These are phyloP conservation scores for Epinephelus moara DNA, from an alignment of 2,113 vertebrate species.

Conservation along the genomic window DNA sequence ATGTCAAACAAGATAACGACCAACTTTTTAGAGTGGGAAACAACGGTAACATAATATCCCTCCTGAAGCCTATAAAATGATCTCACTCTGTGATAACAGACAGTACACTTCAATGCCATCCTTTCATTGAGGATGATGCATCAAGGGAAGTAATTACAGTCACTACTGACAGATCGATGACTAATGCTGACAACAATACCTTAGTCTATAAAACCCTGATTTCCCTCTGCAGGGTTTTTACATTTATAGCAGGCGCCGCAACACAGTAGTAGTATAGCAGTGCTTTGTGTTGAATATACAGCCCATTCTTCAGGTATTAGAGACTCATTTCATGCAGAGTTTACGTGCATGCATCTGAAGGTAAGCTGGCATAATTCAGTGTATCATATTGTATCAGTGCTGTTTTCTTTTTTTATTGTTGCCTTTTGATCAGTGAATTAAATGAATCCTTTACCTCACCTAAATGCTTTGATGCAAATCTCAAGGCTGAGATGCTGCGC, in stretches of 20 bases:
- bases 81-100: slow-evolving; percentile 70
- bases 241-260: slow-evolving; percentile 47
- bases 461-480: slow-evolving; percentile 41
- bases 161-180: slow-evolving; percentile 78
- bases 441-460: slow-evolving; percentile 36
- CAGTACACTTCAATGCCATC: slow-evolving; percentile 57
- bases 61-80: slow-evolving; percentile 65
- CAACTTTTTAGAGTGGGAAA: slow-evolving; percentile 13
- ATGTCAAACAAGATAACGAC: slow-evolving; percentile 27
- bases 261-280: slow-evolving; percentile 19
- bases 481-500: slow-evolving; percentile 32
- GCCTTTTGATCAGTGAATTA: slow-evolving; percentile 49
- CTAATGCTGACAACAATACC: slow-evolving; percentile 69
- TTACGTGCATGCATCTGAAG: slow-evolving; percentile 52
- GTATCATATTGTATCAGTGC: slow-evolving; percentile 23
- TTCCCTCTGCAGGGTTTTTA: slow-evolving; percentile 49
- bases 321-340: slow-evolving; percentile 32
- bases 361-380: slow-evolving; percentile 64
- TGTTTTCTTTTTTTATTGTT: slow-evolving; percentile 31
- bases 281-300: slow-evolving; percentile 40
- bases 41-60: slow-evolving; percentile 40
- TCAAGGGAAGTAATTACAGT: slow-evolving; percentile 72
- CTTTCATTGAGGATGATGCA: slow-evolving; percentile 75
- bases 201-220: slow-evolving; percentile 74
- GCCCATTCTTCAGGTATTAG: slow-evolving; percentile 28